A percentile compares a stretch with the other conserved stretches of the same genome.
phyloP scores from a whole-genome alignment of 1,140 invertebrate species.

The Drosophila leontia region DNA sequence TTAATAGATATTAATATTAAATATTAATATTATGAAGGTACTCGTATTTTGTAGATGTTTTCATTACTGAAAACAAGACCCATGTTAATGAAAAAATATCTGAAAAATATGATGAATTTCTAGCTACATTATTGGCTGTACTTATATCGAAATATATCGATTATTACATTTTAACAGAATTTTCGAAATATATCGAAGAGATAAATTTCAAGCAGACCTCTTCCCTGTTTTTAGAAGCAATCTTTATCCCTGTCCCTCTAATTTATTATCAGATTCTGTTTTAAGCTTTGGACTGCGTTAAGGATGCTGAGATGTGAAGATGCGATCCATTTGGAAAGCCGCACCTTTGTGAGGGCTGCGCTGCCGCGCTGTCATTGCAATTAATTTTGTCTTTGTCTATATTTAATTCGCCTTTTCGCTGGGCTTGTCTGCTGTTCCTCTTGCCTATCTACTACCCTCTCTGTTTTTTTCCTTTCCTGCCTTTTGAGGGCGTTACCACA shows the following conservation, averaged over 20 bases:
- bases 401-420: conserved; percentile 61
- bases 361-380: conserved; percentile 57
- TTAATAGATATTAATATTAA: too few species aligned
- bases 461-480: background rate
- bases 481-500: conserved; percentile 31
- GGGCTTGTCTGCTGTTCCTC: conserved; percentile 13
- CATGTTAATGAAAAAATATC: too few species aligned
- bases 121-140: too few species aligned
- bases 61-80: too few species aligned
- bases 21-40: too few species aligned
- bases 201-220: background rate
- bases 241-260: conserved; percentile 27
- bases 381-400: conserved; percentile 75
- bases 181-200: background rate
- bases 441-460: too few species aligned
- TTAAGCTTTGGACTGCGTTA: conserved; percentile 1
- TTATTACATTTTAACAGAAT: background rate
- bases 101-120: too few species aligned
- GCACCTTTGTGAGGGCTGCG: conserved; percentile 34
- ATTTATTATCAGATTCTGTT: conserved; percentile 65
- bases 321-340: conserved; percentile 49
- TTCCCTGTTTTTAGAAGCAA: background rate
- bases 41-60: too few species aligned
- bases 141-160: background rate
- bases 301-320: conserved; percentile 31